Evolutionary conservation across 2,113 vertebrate species (phyloP), one percentile per base, ranked within the genome.

Genomic region (Nycticorax nycticorax): DNA sequence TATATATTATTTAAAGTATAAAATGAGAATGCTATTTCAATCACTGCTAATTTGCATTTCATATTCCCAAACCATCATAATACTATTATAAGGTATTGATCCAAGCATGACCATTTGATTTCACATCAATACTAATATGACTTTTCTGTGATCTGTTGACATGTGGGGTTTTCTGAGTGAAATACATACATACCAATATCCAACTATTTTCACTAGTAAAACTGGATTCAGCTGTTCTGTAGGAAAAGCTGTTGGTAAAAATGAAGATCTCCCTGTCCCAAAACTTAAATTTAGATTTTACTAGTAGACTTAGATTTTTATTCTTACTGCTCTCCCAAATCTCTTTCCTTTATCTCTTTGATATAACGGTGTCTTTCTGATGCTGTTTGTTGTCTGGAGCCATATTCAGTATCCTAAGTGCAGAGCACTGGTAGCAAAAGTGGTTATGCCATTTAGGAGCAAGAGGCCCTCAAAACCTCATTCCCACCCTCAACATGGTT

Each of bases 31-130:
- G 69, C 14, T 66, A 72, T 82, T 95, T 96, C 83, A 85, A 37
- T 75, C 69, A 15, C 88, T 80, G 81, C 77, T 92, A 89, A 96
- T 96, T 89, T 93, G 84, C 90, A 97, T 95, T 97, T 95, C 50
- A 73, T 92, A 94, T 87, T 94, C 93, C 85, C 83, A 35, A 95
- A 93, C 64, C 63, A 59, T 93, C 27, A 2, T 93, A 85, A 95
- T 96, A 89, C 63, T 91, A 68, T 78, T 89, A 92, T 73, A 88
- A 93, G 73, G 20, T 95, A 97, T 97, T 95, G 95, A 96, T 97
- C 91, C 80, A 75, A 80, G 94, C 91, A 97, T 96, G 95, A 97
- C 59, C 94, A 97, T 96, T 97, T 97, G 97, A 96, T 97, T 96
- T 97, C 91, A 79, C 92, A 79, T 97, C 96, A 95, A 97, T 94